phyloP scores from a whole-genome alignment of 2,113 vertebrate species.

The Loxodonta africana region DNA sequence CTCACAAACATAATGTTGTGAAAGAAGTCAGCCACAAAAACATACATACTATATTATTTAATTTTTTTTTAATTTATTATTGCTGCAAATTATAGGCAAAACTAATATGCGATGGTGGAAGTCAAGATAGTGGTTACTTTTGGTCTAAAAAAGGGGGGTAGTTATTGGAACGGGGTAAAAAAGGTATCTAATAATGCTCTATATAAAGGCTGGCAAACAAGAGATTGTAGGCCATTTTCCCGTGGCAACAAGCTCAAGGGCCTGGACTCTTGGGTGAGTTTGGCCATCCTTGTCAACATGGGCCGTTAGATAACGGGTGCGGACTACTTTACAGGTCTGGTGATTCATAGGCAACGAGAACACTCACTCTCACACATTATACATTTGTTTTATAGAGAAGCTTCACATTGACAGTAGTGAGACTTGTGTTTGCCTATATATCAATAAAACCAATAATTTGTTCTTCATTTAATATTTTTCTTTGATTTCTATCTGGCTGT shows the following conservation, averaged over 20 bases:
- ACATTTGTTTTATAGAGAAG: neutral
- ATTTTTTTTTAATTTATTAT: neutral
- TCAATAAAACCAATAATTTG: neutral
- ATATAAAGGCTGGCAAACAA: neutral
- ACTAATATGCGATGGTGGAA: neutral
- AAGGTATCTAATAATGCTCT: neutral
- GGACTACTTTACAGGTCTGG: neutral
- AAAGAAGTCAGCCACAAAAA: neutral
- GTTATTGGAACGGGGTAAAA: neutral
- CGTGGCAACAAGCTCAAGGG: neutral
- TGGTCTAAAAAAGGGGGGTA: neutral
- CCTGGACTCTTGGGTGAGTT: neutral
- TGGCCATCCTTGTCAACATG: neutral
- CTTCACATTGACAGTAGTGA: rapidly evolving
- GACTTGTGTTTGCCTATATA: neutral
- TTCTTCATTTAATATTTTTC: neutral
- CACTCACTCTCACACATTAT: neutral
- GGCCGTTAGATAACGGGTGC: neutral
- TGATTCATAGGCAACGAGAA: neutral
- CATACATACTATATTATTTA: neutral
- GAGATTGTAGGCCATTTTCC: neutral
- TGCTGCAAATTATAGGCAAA: neutral
- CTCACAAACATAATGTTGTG: neutral
- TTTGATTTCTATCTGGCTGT: neutral
- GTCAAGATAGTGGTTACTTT: neutral